A percentile compares a stretch with the other conserved stretches of the same genome.
These are phyloP conservation scores for Harpagifer antarcticus DNA, from an alignment of 2,797 vertebrate genomes.

Conservation along the genomic window DNA sequence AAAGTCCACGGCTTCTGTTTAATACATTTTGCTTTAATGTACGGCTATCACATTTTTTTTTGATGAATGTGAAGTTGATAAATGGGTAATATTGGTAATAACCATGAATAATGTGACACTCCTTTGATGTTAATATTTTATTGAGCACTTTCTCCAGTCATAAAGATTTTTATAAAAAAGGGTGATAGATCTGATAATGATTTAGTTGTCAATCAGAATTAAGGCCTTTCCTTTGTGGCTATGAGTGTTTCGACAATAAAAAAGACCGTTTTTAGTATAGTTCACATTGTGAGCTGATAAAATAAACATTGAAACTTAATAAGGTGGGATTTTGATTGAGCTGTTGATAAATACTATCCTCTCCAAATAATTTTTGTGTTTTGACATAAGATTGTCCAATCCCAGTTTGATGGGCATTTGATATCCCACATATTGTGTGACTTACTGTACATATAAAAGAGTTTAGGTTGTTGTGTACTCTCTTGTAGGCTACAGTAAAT, in stretches of 20 bases:
- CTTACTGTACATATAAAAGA: too few relatives aligned
- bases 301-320: neutral
- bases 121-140: slow-evolving; percentile 35
- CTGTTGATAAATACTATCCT: neutral
- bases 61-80: slow-evolving; percentile 14
- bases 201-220: slow-evolving; percentile 6
- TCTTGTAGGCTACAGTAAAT: too few relatives aligned
- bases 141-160: slow-evolving; percentile 6
- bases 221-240: slow-evolving; percentile 2
- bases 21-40: slow-evolving; percentile 37
- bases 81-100: slow-evolving; percentile 21
- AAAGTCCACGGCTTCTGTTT: slow-evolving; percentile 47
- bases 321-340: neutral
- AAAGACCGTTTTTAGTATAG: too few relatives aligned
- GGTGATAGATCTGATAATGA: slow-evolving; percentile 1
- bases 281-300: neutral
- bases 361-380: too few relatives aligned
- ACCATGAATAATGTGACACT: slow-evolving; percentile 17
- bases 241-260: slow-evolving; percentile 2
- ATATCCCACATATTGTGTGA: too few relatives aligned
- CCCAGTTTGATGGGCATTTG: too few relatives aligned
- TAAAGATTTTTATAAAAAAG: slow-evolving; percentile 8
- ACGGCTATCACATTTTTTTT: slow-evolving; percentile 17
- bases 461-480: too few relatives aligned
- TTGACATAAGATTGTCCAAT: too few relatives aligned